These are phyloP conservation scores for Cyclophora punctaria DNA, from an alignment of 2,888 invertebrate species.

Conservation along the genomic window DNA sequence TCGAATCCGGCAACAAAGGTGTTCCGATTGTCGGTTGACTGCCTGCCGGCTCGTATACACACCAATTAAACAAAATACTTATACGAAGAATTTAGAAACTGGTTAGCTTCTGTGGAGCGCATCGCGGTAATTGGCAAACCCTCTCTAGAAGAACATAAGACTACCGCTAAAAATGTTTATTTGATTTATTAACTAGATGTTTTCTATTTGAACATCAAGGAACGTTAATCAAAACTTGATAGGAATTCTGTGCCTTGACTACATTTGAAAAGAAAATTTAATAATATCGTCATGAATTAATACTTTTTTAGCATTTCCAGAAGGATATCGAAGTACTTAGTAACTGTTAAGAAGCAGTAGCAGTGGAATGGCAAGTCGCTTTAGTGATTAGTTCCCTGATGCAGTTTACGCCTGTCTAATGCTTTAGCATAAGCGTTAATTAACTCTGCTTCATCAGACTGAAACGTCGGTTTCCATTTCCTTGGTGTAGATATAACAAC, in stretches of 20 bases:
- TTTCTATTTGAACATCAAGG: slow-evolving; percentile 17
- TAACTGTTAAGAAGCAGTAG: too few relatives aligned
- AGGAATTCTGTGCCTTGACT: too few relatives aligned
- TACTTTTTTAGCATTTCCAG: too few relatives aligned
- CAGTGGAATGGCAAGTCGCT: slow-evolving; percentile 25
- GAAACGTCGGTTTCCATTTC: neutral
- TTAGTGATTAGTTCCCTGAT: slow-evolving; percentile 31
- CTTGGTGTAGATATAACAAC: neutral
- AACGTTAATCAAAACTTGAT: too few relatives aligned
- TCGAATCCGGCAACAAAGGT: slow-evolving; percentile 62
- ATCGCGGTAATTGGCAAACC: slow-evolving; percentile 70
- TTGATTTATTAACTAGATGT: slow-evolving; percentile 60
- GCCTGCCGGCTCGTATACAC: slow-evolving; percentile 59
- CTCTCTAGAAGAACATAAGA: slow-evolving; percentile 56
- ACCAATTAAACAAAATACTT: slow-evolving; percentile 73
- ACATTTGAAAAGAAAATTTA: too few relatives aligned
- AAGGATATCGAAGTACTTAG: too few relatives aligned
- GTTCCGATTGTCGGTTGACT: slow-evolving; percentile 68
- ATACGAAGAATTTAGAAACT: slow-evolving; percentile 74
- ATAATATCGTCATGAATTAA: too few relatives aligned
- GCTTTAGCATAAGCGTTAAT: slow-evolving; percentile 56
- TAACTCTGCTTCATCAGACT: slow-evolving; percentile 30
- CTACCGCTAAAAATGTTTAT: slow-evolving; percentile 34
- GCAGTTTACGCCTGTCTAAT: slow-evolving; percentile 41
- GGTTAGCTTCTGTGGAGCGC: slow-evolving; percentile 73